phyloP scores from a whole-genome alignment of 2,888 invertebrate genomes.

The Drosophila sordidula region DNA sequence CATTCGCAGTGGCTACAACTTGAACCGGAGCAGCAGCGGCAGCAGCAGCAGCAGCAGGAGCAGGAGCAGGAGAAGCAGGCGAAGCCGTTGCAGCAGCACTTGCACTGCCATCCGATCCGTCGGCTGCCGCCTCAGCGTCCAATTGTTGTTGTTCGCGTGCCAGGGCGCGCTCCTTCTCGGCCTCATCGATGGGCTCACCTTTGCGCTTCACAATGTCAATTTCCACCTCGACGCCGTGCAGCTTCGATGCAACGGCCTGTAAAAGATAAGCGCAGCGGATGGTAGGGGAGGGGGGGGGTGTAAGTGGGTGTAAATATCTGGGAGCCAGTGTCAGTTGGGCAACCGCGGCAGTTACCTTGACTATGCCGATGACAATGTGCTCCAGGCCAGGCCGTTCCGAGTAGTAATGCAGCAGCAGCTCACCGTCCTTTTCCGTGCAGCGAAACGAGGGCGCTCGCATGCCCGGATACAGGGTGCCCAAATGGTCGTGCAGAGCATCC shows the following conservation, averaged over 20 bases:
- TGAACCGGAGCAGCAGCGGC: neutral
- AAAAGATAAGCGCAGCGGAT: conserved; percentile 51
- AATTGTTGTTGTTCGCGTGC: conserved; percentile 64
- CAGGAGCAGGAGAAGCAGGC: neutral
- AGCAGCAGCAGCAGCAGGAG: neutral
- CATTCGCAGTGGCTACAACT: conserved; percentile 10
- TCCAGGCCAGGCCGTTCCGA: conserved; percentile 97
- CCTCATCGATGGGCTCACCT: conserved; percentile 87
- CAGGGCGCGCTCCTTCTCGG: conserved; percentile 78
- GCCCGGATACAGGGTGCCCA: conserved; percentile 96
- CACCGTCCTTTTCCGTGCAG: conserved; percentile 97
- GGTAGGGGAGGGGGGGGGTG: neutral
- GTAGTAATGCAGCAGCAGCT: conserved; percentile 96
- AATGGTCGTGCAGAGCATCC: conserved; percentile 97
- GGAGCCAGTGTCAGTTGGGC: conserved; percentile 2
- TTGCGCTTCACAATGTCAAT: conserved; percentile 95
- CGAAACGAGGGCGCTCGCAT: conserved; percentile 98
- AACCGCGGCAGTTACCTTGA: conserved; percentile 88
- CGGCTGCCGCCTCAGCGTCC: conserved; percentile 49
- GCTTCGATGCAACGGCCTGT: conserved; percentile 96
- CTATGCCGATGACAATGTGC: conserved; percentile 98
- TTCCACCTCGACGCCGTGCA: conserved; percentile 96
- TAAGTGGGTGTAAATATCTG: neutral
- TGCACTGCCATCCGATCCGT: conserved; percentile 28
- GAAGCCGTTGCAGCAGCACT: neutral